Evolutionary conservation across 2,888 invertebrate species (phyloP).

Genomic region (Pherbina coryleti): DNA sequence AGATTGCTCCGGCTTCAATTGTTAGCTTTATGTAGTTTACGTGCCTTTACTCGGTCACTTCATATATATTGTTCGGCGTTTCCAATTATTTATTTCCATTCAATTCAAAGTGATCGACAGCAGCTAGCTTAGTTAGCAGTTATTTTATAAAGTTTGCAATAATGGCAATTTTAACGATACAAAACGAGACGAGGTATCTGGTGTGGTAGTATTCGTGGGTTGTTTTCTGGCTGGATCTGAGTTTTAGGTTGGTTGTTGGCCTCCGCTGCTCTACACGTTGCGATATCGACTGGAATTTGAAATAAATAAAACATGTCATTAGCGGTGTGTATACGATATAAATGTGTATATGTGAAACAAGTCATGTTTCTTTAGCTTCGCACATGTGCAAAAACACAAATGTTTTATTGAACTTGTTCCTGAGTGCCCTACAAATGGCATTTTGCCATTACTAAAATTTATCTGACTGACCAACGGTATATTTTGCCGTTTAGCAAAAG

Average conservation of each 20-base stretch:
- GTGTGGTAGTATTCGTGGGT: neutral
- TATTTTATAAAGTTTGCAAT: neutral
- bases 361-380: neutral
- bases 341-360: slow-evolving; percentile 3
- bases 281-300: slow-evolving; percentile 29
- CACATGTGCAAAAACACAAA: neutral
- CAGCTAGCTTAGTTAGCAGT: neutral
- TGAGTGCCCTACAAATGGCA: neutral
- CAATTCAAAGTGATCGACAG: slow-evolving; percentile 18
- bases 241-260: neutral
- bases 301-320: slow-evolving; percentile 21
- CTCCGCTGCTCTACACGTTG: slow-evolving; percentile 10
- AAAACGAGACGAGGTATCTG: neutral
- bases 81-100: slow-evolving; percentile 13
- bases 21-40: slow-evolving; percentile 2
- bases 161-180: neutral
- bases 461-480: no score
- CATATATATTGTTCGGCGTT: neutral
- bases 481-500: no score
- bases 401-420: slow-evolving; percentile 9
- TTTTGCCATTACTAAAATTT: neutral
- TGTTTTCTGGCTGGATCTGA: neutral
- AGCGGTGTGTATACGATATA: neutral
- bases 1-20: neutral
- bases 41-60: slow-evolving; percentile 18